Evolutionary conservation across 1,140 invertebrate species (phyloP), one percentile per base, ranked within the genome.

Genomic region (Heliconius nattereri): DNA sequence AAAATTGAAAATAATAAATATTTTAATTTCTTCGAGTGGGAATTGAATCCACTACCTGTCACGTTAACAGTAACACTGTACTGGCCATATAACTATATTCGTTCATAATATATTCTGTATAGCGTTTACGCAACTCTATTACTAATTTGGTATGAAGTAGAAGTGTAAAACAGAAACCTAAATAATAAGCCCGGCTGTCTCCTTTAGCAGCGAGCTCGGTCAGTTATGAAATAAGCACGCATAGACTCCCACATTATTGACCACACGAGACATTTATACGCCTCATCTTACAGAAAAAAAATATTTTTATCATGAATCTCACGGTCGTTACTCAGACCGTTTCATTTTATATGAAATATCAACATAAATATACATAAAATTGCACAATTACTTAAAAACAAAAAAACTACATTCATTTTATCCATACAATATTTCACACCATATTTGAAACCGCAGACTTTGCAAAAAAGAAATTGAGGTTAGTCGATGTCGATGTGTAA

Each of bases 211-310:
- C 73, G 23, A 71, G 57, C 73, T 71, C 26, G 78, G 72, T 75
- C 60, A 70, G 60, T 79, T 79, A 66, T 75, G 78, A 70, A 79
- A 79, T 57, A 75, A 75, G 8, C 57, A 35, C 23, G 52, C 72
- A 32, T 49, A 75, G 60, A 71, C 71, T 77, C 57, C 72, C 71
- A 74, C 72, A 75, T 70, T 60, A 29, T 52, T 71, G 78, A 78
- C 78, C 78, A 78, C 78, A 74, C 57, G 74, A 57, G 52, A 78
- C 72, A 78, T 23, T 66, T 26, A 66, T 26, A 66, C 66, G 75
- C 75, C 23, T 77, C 37, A 72, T 20, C 35, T 72, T 37, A 40
- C 71, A 6, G 29, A 20, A 37, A 72, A n/a, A 72, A 37, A 32
- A 37, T 72, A 66, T 66, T 66, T 60, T 66, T 66, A 29, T 66